Evolutionary conservation across 2,113 vertebrate species (phyloP).

Genomic region (Triplophysa tibetana): DNA sequence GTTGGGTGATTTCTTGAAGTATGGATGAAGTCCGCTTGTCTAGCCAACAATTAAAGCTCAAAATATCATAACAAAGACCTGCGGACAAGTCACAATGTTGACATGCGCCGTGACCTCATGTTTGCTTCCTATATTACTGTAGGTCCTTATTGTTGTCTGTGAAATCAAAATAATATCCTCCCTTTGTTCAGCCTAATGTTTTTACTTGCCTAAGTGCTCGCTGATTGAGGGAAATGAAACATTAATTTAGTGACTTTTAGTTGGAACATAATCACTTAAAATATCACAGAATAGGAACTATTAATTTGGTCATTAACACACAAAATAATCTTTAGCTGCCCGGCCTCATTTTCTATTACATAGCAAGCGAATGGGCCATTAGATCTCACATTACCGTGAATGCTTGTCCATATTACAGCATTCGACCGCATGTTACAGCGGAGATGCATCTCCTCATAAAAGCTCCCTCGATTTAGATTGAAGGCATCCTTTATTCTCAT

Average conservation of each 20-base stretch:
- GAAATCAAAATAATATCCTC: neutral
- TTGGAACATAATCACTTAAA: slow-evolving; percentile 49
- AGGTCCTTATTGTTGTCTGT: neutral
- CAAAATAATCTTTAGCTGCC: slow-evolving; percentile 59
- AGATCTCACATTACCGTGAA: slow-evolving; percentile 45
- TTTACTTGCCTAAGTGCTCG: neutral
- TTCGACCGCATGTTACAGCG: slow-evolving; percentile 53
- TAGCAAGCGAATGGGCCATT: slow-evolving; percentile 58
- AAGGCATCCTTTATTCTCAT: slow-evolving; percentile 60
- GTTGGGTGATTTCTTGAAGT: slow-evolving; percentile 41
- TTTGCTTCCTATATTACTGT: no score
- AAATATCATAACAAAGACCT: no score
- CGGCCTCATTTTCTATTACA: slow-evolving; percentile 50
- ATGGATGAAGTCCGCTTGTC: slow-evolving; percentile 15
- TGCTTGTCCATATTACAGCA: slow-evolving; percentile 56
- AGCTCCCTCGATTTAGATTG: slow-evolving; percentile 39
- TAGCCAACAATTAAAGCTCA: slow-evolving; percentile 33
- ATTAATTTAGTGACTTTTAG: slow-evolving; percentile 8
- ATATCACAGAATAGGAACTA: slow-evolving; percentile 55
- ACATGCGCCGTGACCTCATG: no score
- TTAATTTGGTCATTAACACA: slow-evolving; percentile 63
- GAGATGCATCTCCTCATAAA: slow-evolving; percentile 63
- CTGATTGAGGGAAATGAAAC: neutral
- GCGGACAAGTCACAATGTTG: no score
- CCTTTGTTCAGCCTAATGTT: neutral